Evolutionary conservation across 2,888 invertebrate species (phyloP), one percentile per base, ranked within the genome.

Genomic region (Amaurobius ferox): DNA sequence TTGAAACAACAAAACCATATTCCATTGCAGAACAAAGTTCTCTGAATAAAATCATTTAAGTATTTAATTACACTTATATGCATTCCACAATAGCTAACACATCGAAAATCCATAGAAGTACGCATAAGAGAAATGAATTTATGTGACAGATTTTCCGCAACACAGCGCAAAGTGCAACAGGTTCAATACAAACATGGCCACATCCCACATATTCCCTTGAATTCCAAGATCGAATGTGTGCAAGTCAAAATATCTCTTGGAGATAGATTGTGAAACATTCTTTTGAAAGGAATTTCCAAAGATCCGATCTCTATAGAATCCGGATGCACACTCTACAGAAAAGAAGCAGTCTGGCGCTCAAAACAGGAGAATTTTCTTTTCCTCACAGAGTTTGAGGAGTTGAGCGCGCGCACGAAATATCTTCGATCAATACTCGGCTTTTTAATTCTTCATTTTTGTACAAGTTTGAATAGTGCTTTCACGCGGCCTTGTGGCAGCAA

Each of bases 271-370:
- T 11, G 23, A 23, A 23, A 23, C 32, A 66, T 66, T 66, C 66
- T 66, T 66, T n/a, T 30, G n/a, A 7, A 16, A 77, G 39, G 23
- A 77, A 61, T 44, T 29, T 79, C 44, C 48, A 39, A 32, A 62
- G 72, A 61, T 68, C 68, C 80, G 62, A 74, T 81, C 74, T 19
- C 74, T 30, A 74, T 81, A 48, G 76, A 83, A 76, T 83, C 81
- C 29, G 16, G 74, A 39, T 71, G 81, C 76, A 70, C 76, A 83
- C 74, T 71, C 81, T 2, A 19, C 19, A 3, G n/a, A 40, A 29
- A 70, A 70, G 62, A 74, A 26, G 23, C 39, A 68, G n/a, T 9
- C 40, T 13, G 68, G 6, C 76, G 70, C 76, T 40, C 40, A 68
- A 68, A 74, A 55, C 61, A 13, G 26, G 64, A 30, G 29, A 72